A percentile compares a stretch with the other conserved stretches of the same genome.
phyloP scores from a whole-genome alignment of 2,113 vertebrate genomes.

The Galemys pyrenaicus region DNA sequence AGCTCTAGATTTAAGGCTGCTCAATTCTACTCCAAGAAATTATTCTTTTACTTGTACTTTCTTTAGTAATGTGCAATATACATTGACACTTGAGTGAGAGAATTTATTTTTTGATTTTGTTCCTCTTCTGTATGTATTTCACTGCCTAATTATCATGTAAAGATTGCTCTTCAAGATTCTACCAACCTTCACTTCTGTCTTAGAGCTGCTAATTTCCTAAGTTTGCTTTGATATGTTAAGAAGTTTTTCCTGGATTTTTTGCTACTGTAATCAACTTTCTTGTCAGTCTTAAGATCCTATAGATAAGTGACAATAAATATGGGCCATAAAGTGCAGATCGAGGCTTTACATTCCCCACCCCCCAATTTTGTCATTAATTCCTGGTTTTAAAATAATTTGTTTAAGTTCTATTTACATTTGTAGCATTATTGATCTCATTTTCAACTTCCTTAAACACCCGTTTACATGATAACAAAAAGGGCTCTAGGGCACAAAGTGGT shows the following conservation, averaged over 20 bases:
- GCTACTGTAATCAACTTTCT: conserved; percentile 31
- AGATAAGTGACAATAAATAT: conserved; percentile 43
- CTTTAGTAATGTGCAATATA: conserved; percentile 64
- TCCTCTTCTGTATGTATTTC: conserved; percentile 57
- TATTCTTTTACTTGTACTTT: conserved; percentile 55
- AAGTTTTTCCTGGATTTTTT: conserved; percentile 27
- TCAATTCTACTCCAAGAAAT: conserved; percentile 65
- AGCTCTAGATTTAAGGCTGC: conserved; percentile 62
- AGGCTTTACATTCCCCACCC: background rate
- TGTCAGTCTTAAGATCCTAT: conserved; percentile 39
- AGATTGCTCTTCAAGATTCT: conserved; percentile 42
- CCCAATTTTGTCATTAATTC: background rate
- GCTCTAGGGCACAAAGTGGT: background rate
- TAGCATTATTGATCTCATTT: background rate
- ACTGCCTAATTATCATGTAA: conserved; percentile 62
- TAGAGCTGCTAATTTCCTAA: conserved; percentile 51
- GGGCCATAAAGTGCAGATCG: background rate
- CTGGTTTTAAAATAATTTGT: conserved; percentile 34
- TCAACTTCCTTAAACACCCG: conserved; percentile 4
- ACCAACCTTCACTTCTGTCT: conserved; percentile 44
- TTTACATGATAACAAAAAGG: background rate
- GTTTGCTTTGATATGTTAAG: conserved; percentile 36
- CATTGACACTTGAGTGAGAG: conserved; percentile 60
- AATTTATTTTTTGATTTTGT: conserved; percentile 63
- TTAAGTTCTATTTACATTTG: background rate